phyloP scores from a whole-genome alignment of 2,888 invertebrate species.

The Anaspis maculata region DNA sequence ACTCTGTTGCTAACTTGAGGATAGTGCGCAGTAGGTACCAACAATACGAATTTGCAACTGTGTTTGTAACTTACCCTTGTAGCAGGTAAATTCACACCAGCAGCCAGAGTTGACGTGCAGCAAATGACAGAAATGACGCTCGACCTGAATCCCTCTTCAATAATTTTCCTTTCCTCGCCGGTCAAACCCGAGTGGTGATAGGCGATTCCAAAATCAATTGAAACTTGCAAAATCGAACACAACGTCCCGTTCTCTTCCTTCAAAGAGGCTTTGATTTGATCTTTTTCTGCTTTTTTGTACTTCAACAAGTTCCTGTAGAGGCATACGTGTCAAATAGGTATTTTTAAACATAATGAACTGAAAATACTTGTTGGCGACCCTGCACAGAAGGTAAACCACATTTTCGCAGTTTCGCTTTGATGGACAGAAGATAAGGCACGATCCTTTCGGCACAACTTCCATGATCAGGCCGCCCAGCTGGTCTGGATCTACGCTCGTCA shows the following conservation, averaged over 20 bases:
- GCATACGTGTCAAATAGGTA: too few species aligned
- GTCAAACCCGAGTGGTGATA: constrained; percentile 91
- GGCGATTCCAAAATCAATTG: constrained; percentile 75
- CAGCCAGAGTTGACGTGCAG: constrained; percentile 95
- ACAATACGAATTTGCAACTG: too few species aligned
- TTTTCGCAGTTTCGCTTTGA: constrained; percentile 89
- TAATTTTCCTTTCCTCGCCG: constrained; percentile 71
- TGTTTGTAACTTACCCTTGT: constrained; percentile 62
- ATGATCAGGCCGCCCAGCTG: constrained; percentile 68
- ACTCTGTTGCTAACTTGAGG: too few species aligned
- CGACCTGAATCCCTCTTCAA: constrained; percentile 78
- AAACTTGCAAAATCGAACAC: constrained; percentile 57
- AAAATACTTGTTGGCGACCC: constrained; percentile 44
- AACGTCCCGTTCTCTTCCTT: constrained; percentile 54
- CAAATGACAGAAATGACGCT: constrained; percentile 82
- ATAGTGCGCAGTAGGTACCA: too few species aligned
- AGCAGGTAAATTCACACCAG: constrained; percentile 94
- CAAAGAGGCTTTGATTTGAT: constrained; percentile 53
- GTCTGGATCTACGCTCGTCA: constrained; percentile 66
- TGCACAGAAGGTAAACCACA: constrained; percentile 69
- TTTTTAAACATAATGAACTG: too few species aligned
- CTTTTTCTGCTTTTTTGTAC: constrained; percentile 52
- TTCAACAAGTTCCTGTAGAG: constrained; percentile 48
- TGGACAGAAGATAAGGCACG: constrained; percentile 89
- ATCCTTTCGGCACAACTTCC: constrained; percentile 70